Base-by-base conservation (phyloP, 2,888 invertebrate species). In the Geophilus truncorum region DNA sequence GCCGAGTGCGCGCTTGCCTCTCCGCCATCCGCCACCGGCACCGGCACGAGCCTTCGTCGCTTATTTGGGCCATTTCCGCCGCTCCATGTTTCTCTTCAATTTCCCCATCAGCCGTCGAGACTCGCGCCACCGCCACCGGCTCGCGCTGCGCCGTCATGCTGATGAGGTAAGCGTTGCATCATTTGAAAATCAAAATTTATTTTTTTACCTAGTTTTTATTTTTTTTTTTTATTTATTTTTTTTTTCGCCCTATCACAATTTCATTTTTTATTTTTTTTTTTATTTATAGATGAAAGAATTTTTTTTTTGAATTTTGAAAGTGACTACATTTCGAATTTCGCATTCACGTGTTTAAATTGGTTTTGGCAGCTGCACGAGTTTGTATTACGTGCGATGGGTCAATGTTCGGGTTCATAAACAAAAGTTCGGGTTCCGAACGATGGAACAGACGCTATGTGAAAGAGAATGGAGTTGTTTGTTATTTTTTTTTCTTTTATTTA, bases 301-400 rank as follows among this genome's bases (percentile, higher is more conserved):
- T n/a, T n/a, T n/a, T n/a, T n/a, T n/a, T n/a, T n/a, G n/a, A n/a
- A n/a, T n/a, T n/a, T n/a, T n/a, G n/a, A n/a, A n/a, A n/a, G n/a
- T n/a, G n/a, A n/a, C n/a, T n/a, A n/a, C n/a, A 94, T 87, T 96
- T 96, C 88, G 93, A n/a, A 40, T 40, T 40, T 40, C n/a, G n/a
- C n/a, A n/a, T 40, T 40, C 15, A n/a, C 10, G 12, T 10, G 9
- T 40, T 40, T 40, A 40, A 40, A 40, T 40, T 40, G 40, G 40
- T 96, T 82, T 95, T 96, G 94, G 95, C 96, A 0, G 57, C 57
- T 62, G 57, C 23, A 10, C 57, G 57, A 4, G 21, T 1, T 1
- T 23, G 57, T 62, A 62, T 62, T 62, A 21, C 21, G 57, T 62
- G 57, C 57, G 18, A 9, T 18, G 23, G 57, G 57, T 62, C 57